Evolutionary conservation across 2,888 invertebrate genomes (phyloP).

Genomic region (Drosophila meridionalis): DNA sequence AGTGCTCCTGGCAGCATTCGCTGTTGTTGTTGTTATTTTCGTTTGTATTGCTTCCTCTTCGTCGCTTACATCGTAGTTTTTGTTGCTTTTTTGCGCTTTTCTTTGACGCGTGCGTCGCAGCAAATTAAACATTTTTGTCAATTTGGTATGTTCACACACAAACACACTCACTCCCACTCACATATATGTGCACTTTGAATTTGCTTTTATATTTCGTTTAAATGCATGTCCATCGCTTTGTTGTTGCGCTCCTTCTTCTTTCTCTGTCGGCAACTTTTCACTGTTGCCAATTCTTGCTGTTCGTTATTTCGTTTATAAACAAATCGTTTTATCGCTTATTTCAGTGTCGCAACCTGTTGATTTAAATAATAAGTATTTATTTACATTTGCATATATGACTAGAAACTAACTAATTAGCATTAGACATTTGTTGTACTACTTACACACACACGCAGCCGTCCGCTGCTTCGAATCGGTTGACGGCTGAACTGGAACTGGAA

Average conservation of each 20-base stretch:
- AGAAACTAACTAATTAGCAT: slow-evolving; percentile 38
- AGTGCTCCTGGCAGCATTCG: slow-evolving; percentile 30
- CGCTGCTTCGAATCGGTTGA: slow-evolving; percentile 51
- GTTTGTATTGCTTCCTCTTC: slow-evolving; percentile 44
- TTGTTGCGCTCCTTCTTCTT: slow-evolving; percentile 2
- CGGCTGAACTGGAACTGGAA: slow-evolving; percentile 70
- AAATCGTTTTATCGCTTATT: slow-evolving; percentile 60
- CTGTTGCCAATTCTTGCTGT: slow-evolving; percentile 11
- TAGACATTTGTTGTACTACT: slow-evolving; percentile 24
- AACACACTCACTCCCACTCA: slow-evolving; percentile 10
- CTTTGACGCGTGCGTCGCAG: slow-evolving; percentile 77
- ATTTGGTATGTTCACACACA: slow-evolving; percentile 26
- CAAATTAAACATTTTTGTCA: slow-evolving; percentile 77
- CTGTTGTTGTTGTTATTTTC: slow-evolving; percentile 15
- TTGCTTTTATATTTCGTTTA: slow-evolving; percentile 36
- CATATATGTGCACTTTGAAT: slow-evolving; percentile 23
- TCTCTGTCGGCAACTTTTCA: slow-evolving; percentile 24
- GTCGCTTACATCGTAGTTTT: slow-evolving; percentile 49
- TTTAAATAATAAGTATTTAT: slow-evolving; percentile 34
- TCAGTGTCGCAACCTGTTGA: slow-evolving; percentile 64
- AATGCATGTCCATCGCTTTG: slow-evolving; percentile 43
- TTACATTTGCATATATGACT: slow-evolving; percentile 27
- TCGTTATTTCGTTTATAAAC: slow-evolving; percentile 66
- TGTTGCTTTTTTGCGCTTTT: slow-evolving; percentile 64
- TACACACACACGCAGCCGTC: slow-evolving; percentile 30